Percentiles rank a stretch among this genome's conserved stretches.
phyloP scores from a whole-genome alignment of 2,797 vertebrate species.

The Antennarius maculatus region DNA sequence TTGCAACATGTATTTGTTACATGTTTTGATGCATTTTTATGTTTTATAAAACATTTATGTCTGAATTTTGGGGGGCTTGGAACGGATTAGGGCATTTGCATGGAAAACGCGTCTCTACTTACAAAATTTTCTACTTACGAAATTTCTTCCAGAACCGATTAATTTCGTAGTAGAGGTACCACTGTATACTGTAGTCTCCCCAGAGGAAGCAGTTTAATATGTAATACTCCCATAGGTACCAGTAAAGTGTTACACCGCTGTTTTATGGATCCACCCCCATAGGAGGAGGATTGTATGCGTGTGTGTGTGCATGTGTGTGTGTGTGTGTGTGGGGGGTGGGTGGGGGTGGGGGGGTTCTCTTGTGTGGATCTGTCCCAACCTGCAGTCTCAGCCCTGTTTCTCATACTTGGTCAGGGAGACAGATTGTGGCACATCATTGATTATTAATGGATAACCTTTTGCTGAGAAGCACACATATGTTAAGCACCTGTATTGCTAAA shows the following conservation, averaged over 20 bases:
- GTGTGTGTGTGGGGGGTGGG: not conserved
- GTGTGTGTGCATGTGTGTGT: not conserved
- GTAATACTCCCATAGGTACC: constrained; percentile 20
- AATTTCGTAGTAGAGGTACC: no score
- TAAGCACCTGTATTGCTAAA: constrained; percentile 35
- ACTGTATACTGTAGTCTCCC: not conserved
- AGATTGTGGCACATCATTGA: constrained; percentile 31
- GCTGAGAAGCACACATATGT: constrained; percentile 25
- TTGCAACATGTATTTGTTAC: no score
- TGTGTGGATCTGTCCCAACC: not conserved
- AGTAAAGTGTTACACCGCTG: constrained; percentile 3
- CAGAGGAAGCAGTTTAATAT: constrained; percentile 21
- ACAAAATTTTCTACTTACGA: no score
- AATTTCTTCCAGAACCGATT: no score
- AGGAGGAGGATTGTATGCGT: not conserved
- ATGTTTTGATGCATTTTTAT: no score
- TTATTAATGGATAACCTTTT: constrained; percentile 35
- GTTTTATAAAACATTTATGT: no score
- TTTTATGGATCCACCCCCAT: constrained; percentile 1
- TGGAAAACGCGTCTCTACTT: no score
- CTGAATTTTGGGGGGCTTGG: no score
- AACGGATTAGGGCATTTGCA: no score
- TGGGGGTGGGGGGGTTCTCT: not conserved
- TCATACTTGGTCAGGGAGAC: constrained; percentile 17
- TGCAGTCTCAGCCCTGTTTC: not conserved